phyloP scores from a whole-genome alignment of 2,113 vertebrate species.

The Phasianus colchicus region DNA sequence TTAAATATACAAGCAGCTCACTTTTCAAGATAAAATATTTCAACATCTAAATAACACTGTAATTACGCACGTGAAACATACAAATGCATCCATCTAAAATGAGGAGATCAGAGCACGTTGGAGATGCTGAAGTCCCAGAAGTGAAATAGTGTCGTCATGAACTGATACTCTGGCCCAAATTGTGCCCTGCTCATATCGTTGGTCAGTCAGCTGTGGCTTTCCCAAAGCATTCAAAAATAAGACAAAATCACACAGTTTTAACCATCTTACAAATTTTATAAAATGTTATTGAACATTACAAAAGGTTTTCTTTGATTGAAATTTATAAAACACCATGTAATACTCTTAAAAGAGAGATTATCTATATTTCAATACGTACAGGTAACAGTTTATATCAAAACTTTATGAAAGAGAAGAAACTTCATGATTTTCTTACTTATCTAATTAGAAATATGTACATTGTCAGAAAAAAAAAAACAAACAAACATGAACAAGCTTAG shows the following conservation, averaged over 20 bases:
- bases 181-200: not conserved
- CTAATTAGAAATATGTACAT: not conserved
- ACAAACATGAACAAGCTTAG: not conserved
- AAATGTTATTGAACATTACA: slow-evolving; percentile 58
- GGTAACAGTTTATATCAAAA: slow-evolving; percentile 2
- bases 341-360: slow-evolving; percentile 5
- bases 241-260: not conserved
- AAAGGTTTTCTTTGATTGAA: slow-evolving; percentile 37
- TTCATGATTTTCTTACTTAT: not conserved
- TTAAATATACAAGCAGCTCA: not conserved
- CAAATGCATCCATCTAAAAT: not conserved
- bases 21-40: not conserved
- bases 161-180: not conserved
- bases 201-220: fast-evolving
- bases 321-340: slow-evolving; percentile 50
- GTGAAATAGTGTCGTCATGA: fast-evolving
- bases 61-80: not conserved
- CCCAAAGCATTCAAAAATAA: not conserved
- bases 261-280: slow-evolving; percentile 67
- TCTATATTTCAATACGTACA: not conserved
- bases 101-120: not conserved
- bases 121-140: not conserved
- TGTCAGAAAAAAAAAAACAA: not conserved
- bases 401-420: not conserved
- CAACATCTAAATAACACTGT: not conserved